A percentile compares a stretch with the other conserved stretches of the same genome.
Evolutionary conservation across 2,797 vertebrate genomes (phyloP).

Genomic region (Pseudochromis fuscus): DNA sequence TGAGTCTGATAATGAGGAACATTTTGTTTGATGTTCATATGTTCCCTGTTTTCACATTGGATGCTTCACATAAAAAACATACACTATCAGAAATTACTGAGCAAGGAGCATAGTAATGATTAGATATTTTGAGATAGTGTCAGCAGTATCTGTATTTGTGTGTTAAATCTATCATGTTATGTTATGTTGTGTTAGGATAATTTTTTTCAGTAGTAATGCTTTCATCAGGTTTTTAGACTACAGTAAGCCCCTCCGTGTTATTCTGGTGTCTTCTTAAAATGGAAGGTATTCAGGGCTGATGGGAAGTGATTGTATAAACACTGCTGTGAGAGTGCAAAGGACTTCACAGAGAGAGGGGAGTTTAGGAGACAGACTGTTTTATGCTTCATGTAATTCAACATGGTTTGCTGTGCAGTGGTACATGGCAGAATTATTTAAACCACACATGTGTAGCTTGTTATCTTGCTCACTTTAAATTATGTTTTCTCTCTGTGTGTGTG

Average conservation of each 20-base stretch:
- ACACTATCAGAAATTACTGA: conserved; percentile 7
- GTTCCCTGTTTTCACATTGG: neutral
- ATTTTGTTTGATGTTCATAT: conserved; percentile 15
- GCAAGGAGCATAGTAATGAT: neutral
- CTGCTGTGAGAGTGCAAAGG: neutral
- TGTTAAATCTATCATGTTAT: neutral
- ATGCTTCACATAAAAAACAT: neutral
- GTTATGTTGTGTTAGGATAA: neutral
- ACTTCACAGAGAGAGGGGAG: neutral
- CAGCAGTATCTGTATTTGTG: neutral
- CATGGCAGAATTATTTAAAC: neutral
- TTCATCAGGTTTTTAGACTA: neutral
- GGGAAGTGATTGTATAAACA: conserved; percentile 51
- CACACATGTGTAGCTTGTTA: neutral
- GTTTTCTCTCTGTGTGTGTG: neutral
- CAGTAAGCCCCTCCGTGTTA: neutral
- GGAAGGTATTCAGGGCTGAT: conserved; percentile 25
- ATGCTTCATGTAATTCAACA: neutral
- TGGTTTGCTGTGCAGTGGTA: neutral
- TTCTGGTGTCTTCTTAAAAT: conserved; percentile 17
- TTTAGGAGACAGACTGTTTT: conserved; percentile 13
- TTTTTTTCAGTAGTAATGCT: conserved; percentile 1
- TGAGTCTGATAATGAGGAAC: conserved; percentile 16
- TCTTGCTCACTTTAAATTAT: neutral
- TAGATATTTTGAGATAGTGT: conserved; percentile 8